Conservation (phyloP, 2,113 vertebrate species). For the Takifugu bimaculatus region DNA sequence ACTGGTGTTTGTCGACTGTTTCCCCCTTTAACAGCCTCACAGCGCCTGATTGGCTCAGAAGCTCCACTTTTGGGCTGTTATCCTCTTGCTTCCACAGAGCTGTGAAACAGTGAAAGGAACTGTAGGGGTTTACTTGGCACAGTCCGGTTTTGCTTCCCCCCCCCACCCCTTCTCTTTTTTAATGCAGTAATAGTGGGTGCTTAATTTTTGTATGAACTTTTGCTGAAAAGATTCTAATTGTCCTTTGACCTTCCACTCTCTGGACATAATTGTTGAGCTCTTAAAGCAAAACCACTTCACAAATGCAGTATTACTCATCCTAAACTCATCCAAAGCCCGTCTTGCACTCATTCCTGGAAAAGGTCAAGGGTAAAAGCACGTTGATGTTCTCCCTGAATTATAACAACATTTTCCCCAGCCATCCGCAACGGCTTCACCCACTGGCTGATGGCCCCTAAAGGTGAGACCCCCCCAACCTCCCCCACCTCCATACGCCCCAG, state of each 20-base stretch:
- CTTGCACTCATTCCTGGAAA: conserved; percentile 1
- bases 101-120: conserved; percentile 59
- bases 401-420: too few relatives aligned
- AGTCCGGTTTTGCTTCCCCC: conserved; percentile 7
- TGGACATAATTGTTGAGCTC: too few relatives aligned
- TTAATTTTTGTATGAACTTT: too few relatives aligned
- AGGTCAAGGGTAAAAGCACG: conserved; percentile 26
- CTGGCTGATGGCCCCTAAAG: conserved; percentile 32
- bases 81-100: conserved; percentile 63
- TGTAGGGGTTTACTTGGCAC: conserved; percentile 50
- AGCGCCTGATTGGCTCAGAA: conserved; percentile 63
- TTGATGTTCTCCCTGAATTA: not conserved
- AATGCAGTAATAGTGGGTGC: too few relatives aligned
- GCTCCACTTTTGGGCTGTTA: conserved; percentile 58
- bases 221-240: too few relatives aligned
- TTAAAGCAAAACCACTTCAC: too few relatives aligned
- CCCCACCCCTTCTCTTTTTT: too few relatives aligned
- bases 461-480: conserved; percentile 18
- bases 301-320: too few relatives aligned
- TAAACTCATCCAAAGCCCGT: too few relatives aligned
- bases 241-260: too few relatives aligned
- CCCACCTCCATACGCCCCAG: too few relatives aligned
- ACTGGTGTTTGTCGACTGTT: conserved; percentile 62
- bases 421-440: conserved; percentile 14
- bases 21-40: conserved; percentile 40